phyloP scores from a whole-genome alignment of 2,113 vertebrate genomes.

The Rynchops niger region DNA sequence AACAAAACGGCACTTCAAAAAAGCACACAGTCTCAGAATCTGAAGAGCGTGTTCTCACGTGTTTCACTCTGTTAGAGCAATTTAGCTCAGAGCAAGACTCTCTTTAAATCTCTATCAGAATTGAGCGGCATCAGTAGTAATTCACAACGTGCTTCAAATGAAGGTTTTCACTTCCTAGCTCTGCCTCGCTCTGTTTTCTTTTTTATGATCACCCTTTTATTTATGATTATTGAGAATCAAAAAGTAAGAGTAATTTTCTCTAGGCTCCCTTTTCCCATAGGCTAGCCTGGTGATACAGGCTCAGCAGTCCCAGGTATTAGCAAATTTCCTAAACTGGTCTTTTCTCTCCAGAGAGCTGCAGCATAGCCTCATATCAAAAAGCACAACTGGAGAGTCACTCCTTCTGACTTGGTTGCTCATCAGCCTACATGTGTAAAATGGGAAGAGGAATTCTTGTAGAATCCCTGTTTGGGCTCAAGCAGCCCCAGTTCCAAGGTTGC shows the following conservation, averaged over 20 bases:
- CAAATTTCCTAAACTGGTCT: neutral
- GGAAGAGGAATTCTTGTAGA: neutral
- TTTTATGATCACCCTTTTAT: neutral
- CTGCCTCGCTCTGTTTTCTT: neutral
- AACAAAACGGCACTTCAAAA: neutral
- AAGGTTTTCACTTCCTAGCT: neutral
- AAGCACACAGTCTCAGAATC: neutral
- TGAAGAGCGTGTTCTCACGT: neutral
- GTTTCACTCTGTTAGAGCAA: neutral
- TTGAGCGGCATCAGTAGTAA: rapidly evolving
- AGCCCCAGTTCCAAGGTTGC: neutral
- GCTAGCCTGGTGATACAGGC: neutral
- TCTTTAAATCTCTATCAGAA: neutral
- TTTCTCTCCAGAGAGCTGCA: neutral
- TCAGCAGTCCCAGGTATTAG: neutral
- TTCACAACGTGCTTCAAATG: neutral
- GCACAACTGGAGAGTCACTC: neutral
- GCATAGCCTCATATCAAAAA: neutral
- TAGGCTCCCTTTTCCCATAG: neutral
- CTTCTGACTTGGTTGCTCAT: neutral
- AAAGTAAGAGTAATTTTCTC: neutral
- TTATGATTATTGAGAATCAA: neutral
- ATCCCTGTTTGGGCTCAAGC: neutral
- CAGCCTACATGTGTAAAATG: neutral
- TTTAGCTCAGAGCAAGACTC: constrained; percentile 29